Evolutionary conservation across 2,113 vertebrate genomes (phyloP).

Genomic region (Genyomyrus donnyi): DNA sequence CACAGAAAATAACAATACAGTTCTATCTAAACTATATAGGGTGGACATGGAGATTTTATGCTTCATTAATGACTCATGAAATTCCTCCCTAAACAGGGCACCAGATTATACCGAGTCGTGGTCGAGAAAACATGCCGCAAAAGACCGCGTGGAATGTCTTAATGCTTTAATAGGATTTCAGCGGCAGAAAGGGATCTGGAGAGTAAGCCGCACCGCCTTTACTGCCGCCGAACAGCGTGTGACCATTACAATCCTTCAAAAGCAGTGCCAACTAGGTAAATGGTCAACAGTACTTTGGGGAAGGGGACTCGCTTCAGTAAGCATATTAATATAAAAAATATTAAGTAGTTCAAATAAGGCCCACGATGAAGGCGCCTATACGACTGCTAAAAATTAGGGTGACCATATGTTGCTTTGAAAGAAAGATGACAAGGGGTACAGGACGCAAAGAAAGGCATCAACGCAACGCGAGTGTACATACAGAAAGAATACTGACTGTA

Average conservation of each 20-base stretch:
- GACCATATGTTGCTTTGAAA: not conserved
- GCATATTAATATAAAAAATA: not conserved
- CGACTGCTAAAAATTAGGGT: not conserved
- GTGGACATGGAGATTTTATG: not conserved
- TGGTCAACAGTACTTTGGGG: not conserved
- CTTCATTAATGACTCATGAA: not conserved
- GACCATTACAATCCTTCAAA: not conserved
- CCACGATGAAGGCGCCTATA: not conserved
- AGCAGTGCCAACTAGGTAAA: not conserved
- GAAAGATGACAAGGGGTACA: not conserved
- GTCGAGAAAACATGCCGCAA: conserved; percentile 24
- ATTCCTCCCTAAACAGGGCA: not conserved
- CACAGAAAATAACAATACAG: not conserved
- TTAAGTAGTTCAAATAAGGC: not conserved
- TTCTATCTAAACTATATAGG: not conserved
- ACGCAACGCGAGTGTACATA: not conserved
- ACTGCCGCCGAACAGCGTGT: not conserved
- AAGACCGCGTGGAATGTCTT: conserved; percentile 49
- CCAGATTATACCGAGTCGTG: not conserved
- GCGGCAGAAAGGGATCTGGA: conserved; percentile 31
- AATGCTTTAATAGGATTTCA: conserved; percentile 65
- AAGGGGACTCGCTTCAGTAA: not conserved
- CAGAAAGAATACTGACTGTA: not conserved
- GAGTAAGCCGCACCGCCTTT: not conserved
- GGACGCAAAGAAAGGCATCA: not conserved